Conservation (phyloP, 2,888 invertebrate genomes). For the Erebia aethiops region DNA sequence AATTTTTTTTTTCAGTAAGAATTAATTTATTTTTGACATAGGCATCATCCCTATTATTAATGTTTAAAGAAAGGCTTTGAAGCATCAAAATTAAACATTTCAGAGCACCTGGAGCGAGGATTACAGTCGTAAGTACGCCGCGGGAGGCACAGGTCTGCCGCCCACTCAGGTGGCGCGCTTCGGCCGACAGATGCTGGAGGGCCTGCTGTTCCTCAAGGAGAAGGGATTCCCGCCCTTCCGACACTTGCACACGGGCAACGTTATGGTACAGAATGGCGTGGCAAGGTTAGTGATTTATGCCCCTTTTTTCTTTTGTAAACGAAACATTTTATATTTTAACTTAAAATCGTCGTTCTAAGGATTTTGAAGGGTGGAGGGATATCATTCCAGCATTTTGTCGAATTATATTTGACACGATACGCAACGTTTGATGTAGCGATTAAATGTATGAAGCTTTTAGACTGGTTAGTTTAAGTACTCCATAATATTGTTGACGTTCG, state of each 20-base stretch:
- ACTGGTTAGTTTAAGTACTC: too few relatives aligned
- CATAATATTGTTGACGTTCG: too few relatives aligned
- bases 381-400: too few relatives aligned
- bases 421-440: not conserved
- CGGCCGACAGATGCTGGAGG: constrained; percentile 94
- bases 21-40: too few relatives aligned
- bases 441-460: too few relatives aligned
- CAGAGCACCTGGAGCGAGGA: constrained; percentile 92
- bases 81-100: constrained; percentile 15
- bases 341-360: too few relatives aligned
- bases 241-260: constrained; percentile 95
- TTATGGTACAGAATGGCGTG: constrained; percentile 95
- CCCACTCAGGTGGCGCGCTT: constrained; percentile 92
- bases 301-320: too few relatives aligned
- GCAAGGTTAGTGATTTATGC: constrained; percentile 85
- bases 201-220: constrained; percentile 91
- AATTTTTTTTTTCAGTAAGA: too few relatives aligned
- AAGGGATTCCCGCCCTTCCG: constrained; percentile 94
- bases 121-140: constrained; percentile 89
- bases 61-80: too few relatives aligned
- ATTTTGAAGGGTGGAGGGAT: too few relatives aligned
- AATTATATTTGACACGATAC: not conserved
- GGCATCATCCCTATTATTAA: too few relatives aligned
- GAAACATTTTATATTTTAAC: too few relatives aligned
- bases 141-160: constrained; percentile 87